Evolutionary conservation across 92 coral and sea anemone species (phyloP).

Genomic region (Muricea muricata): DNA sequence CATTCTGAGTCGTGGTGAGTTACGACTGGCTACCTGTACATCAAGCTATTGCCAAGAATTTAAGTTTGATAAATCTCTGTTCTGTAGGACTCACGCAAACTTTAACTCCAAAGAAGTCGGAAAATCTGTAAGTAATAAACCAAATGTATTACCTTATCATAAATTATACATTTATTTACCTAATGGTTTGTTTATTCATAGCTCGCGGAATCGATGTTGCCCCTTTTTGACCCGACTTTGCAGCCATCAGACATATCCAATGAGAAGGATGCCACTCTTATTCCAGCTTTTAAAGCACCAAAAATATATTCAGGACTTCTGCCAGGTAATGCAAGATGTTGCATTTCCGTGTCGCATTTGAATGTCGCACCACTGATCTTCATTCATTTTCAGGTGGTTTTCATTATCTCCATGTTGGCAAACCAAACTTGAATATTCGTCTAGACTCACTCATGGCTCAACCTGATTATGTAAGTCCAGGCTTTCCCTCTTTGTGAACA

Average conservation of each 20-base stretch:
- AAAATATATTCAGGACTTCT: slow-evolving; percentile 76
- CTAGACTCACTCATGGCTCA: slow-evolving; percentile 97
- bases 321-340: slow-evolving; percentile 69
- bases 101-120: slow-evolving; percentile 97
- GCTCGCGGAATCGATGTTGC: slow-evolving; percentile 88
- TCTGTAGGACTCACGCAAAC: slow-evolving; percentile 86
- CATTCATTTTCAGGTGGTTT: slow-evolving; percentile 74
- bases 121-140: slow-evolving; percentile 58
- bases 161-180: too few species aligned
- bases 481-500: too few species aligned
- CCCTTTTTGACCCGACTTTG: slow-evolving; percentile 93
- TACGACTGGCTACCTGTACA: too few species aligned
- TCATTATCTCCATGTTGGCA: slow-evolving; percentile 88
- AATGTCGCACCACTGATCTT: too few species aligned
- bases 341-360: too few species aligned
- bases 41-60: too few species aligned
- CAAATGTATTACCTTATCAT: not conserved
- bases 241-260: slow-evolving; percentile 68
- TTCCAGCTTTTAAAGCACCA: slow-evolving; percentile 87
- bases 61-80: too few species aligned
- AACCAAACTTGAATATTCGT: slow-evolving; percentile 85
- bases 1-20: slow-evolving; percentile 93
- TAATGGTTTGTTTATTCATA: too few species aligned
- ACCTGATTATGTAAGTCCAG: slow-evolving; percentile 92
- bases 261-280: slow-evolving; percentile 72